These are phyloP conservation scores for Rhyzopertha dominica DNA, from an alignment of 1,140 invertebrate species.

Conservation along the genomic window DNA sequence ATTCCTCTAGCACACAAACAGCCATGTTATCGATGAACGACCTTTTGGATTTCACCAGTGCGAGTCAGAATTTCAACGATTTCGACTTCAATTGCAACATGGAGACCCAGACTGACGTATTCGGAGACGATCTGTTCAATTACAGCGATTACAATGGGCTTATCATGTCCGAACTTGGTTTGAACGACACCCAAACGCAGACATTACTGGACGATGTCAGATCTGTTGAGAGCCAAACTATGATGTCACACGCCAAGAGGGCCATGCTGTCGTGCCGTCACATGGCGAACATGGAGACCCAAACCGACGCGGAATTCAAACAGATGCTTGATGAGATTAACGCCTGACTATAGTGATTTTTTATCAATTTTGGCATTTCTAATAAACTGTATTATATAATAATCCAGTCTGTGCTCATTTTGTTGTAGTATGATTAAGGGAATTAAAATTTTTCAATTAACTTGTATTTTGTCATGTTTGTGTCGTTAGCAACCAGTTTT, in stretches of 20 bases:
- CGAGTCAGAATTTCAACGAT: constrained; percentile 17
- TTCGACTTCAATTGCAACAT: constrained; percentile 50
- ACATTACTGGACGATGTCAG: constrained; percentile 44
- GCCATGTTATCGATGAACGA: no score
- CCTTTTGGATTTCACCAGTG: no score
- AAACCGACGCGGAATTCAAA: constrained; percentile 40
- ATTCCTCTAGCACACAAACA: constrained; percentile 38
- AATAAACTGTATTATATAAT: constrained; percentile 10
- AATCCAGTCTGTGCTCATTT: not conserved
- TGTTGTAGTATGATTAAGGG: not conserved
- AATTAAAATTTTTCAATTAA: not conserved
- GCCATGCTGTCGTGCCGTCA: constrained; percentile 22
- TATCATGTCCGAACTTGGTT: constrained; percentile 52
- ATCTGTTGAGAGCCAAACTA: constrained; percentile 42
- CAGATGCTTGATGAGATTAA: constrained; percentile 42
- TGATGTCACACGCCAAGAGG: constrained; percentile 26
- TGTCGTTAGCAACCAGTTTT: not conserved
- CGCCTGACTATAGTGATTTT: constrained; percentile 38
- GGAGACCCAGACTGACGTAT: constrained; percentile 56
- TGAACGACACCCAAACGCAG: constrained; percentile 58
- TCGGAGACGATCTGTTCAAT: constrained; percentile 37
- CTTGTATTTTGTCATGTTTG: not conserved
- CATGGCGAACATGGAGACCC: constrained; percentile 39
- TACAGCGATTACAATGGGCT: constrained; percentile 46
- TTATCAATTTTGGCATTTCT: no score